Evolutionary conservation across 1,140 invertebrate species (phyloP).

Genomic region (Drosophila mayri): DNA sequence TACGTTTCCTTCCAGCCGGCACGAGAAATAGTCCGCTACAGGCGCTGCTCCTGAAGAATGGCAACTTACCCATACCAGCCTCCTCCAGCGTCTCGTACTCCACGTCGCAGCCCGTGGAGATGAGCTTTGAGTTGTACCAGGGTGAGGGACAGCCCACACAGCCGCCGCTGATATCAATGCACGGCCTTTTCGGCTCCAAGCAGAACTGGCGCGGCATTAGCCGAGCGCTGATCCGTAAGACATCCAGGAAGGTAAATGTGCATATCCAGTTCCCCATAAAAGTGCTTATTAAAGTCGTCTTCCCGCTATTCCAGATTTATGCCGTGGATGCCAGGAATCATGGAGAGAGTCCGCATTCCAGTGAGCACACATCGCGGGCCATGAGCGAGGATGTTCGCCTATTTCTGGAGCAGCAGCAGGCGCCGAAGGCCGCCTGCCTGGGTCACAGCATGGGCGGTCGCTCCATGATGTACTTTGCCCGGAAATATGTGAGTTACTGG

Average conservation of each 20-base stretch:
- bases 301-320: constrained; percentile 86
- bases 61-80: background rate
- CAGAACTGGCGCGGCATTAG: constrained; percentile 93
- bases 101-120: constrained; percentile 25
- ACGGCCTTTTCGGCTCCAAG: constrained; percentile 94
- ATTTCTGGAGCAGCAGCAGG: constrained; percentile 83
- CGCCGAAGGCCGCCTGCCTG: constrained; percentile 89
- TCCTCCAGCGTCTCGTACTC: background rate
- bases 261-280: background rate
- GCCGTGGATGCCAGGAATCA: constrained; percentile 95
- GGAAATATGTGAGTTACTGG: constrained; percentile 86
- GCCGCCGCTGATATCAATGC: constrained; percentile 92
- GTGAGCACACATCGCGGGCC: constrained; percentile 89
- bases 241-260: constrained; percentile 86
- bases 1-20: constrained; percentile 23
- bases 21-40: background rate
- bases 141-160: constrained; percentile 5
- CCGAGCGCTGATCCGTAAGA: constrained; percentile 89
- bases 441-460: constrained; percentile 97
- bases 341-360: constrained; percentile 93
- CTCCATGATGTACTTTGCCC: constrained; percentile 91
- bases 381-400: constrained; percentile 91
- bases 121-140: constrained; percentile 49
- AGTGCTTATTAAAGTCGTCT: background rate
- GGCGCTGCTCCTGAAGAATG: background rate